A percentile compares a stretch with the other conserved stretches of the same genome.
These are phyloP conservation scores for Hyppa rectilinea DNA, from an alignment of 2,888 invertebrate species.

Conservation along the genomic window DNA sequence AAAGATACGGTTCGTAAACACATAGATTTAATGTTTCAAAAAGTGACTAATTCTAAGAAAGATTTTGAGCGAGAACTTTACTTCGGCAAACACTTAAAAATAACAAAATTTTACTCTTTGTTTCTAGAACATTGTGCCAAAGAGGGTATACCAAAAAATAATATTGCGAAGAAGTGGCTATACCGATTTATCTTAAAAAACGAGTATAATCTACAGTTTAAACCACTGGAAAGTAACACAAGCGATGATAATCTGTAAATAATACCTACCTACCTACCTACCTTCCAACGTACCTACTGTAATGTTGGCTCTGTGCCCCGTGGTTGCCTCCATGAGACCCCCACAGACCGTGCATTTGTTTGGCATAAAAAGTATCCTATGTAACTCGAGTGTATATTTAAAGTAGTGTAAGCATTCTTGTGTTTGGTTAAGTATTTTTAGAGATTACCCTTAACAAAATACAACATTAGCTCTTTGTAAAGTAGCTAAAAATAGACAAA, in stretches of 20 bases:
- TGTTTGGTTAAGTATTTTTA: not conserved
- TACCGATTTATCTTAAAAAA: conserved; percentile 23
- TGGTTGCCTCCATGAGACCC: not conserved
- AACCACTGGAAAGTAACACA: conserved; percentile 1
- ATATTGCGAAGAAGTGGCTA: conserved; percentile 14
- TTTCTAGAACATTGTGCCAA: conserved; percentile 18
- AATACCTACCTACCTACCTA: no score
- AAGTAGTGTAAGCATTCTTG: not conserved
- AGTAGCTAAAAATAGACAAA: not conserved
- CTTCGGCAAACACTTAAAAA: not conserved
- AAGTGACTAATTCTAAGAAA: not conserved
- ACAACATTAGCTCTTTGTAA: not conserved
- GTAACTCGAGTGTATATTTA: not conserved
- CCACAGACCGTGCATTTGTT: not conserved
- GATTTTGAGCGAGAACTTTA: not conserved
- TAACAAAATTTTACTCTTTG: conserved; percentile 16
- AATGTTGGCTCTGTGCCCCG: not conserved
- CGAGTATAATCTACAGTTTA: conserved; percentile 13
- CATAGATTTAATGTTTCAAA: conserved; percentile 8
- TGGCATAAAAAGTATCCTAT: not conserved
- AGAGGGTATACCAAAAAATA: not conserved
- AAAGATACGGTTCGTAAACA: conserved; percentile 22
- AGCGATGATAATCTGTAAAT: not conserved
- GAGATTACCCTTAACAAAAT: not conserved
- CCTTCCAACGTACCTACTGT: no score